These are phyloP conservation scores for Glyptemys insculpta DNA, from an alignment of 2,797 vertebrate genomes.

Conservation along the genomic window DNA sequence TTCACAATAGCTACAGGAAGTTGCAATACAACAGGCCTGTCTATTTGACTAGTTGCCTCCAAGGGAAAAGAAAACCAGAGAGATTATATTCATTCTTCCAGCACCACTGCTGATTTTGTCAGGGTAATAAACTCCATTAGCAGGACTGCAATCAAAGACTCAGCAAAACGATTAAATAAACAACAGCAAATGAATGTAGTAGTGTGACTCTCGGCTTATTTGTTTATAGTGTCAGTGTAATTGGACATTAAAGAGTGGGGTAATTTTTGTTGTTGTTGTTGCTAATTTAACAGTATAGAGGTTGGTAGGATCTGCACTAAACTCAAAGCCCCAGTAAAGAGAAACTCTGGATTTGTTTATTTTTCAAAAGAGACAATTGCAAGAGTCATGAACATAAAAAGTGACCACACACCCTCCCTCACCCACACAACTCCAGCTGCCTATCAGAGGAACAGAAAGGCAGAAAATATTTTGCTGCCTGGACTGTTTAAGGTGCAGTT, in stretches of 20 bases:
- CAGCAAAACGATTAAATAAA: constrained; percentile 37
- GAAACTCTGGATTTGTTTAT: no score
- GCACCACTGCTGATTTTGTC: constrained; percentile 33
- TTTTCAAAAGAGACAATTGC: no score
- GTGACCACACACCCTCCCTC: no score
- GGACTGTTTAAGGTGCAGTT: no score
- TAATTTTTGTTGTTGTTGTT: background rate
- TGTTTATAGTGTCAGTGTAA: background rate
- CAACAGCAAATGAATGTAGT: background rate
- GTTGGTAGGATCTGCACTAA: no score
- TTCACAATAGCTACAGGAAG: constrained; percentile 63
- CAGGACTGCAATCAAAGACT: constrained; percentile 49
- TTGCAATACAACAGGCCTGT: constrained; percentile 44
- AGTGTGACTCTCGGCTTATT: rapidly evolving
- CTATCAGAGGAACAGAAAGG: no score
- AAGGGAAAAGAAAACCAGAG: constrained; percentile 39
- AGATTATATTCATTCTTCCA: constrained; percentile 63
- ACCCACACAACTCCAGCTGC: no score
- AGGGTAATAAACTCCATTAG: constrained; percentile 48
- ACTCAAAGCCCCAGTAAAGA: no score
- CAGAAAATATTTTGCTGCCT: no score
- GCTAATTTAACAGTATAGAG: no score
- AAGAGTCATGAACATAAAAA: no score
- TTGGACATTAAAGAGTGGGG: background rate
- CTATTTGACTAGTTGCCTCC: constrained; percentile 54